phyloP scores from a whole-genome alignment of 1,140 invertebrate species.

The Bilobella aurantiaca region DNA sequence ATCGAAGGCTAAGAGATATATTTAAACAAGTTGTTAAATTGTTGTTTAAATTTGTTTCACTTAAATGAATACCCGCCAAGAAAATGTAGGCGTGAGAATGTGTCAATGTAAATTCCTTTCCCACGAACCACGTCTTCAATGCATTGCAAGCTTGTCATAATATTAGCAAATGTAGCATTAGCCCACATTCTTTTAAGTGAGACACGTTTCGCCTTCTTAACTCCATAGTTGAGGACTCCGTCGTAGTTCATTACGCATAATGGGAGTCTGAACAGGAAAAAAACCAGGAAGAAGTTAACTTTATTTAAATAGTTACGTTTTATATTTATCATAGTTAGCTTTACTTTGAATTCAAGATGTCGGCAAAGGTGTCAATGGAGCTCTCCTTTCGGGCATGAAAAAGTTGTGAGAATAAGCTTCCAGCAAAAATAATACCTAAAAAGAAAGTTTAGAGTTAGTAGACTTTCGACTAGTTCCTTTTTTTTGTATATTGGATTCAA shows the following conservation, averaged over 20 bases:
- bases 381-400: background rate
- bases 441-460: background rate
- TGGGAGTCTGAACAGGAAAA: background rate
- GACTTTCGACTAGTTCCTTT: background rate
- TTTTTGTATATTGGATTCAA: background rate
- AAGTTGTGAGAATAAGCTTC: background rate
- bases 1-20: background rate
- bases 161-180: constrained; percentile 3
- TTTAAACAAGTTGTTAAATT: background rate
- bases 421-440: background rate
- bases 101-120: constrained; percentile 11
- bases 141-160: background rate
- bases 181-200: background rate
- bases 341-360: background rate
- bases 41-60: background rate
- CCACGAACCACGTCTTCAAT: constrained; percentile 7
- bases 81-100: background rate
- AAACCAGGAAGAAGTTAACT: background rate
- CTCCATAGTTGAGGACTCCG: background rate
- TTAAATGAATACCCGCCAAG: background rate
- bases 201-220: background rate
- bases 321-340: background rate
- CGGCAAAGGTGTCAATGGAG: background rate
- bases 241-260: constrained; percentile 13
- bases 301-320: background rate